Percentiles rank a stretch among this genome's conserved stretches.
These are phyloP conservation scores for Cydia strobilella DNA, from an alignment of 1,140 invertebrate genomes.

Conservation along the genomic window DNA sequence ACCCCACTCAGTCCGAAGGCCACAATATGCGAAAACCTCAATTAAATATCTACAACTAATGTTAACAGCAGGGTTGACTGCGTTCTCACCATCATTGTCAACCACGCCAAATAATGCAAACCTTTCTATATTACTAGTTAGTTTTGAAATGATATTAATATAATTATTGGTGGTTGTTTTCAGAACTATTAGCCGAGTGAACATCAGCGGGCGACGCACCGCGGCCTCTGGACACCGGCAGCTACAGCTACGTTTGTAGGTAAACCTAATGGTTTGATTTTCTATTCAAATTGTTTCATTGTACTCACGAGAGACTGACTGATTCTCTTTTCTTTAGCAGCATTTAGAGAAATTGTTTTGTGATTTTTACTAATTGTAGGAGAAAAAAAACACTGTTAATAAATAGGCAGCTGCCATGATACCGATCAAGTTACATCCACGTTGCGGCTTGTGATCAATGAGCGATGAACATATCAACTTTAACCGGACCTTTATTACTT, in stretches of 20 bases:
- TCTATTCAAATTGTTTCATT: constrained; percentile 65
- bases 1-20: too few relatives aligned
- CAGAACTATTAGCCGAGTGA: constrained; percentile 67
- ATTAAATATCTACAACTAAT: too few relatives aligned
- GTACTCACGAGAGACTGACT: constrained; percentile 75
- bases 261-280: constrained; percentile 65
- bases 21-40: too few relatives aligned
- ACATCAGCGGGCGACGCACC: constrained; percentile 37
- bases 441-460: constrained; percentile 56
- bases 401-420: constrained; percentile 44
- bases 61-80: too few relatives aligned
- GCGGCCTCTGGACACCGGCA: constrained; percentile 52
- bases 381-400: constrained; percentile 40
- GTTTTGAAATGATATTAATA: not conserved
- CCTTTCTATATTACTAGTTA: not conserved
- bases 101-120: not conserved
- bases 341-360: constrained; percentile 74
- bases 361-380: constrained; percentile 64
- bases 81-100: not conserved
- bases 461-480: constrained; percentile 73
- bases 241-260: constrained; percentile 47
- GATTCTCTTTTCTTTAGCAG: constrained; percentile 73
- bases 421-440: constrained; percentile 40
- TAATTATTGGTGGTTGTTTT: constrained; percentile 40
- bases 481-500: constrained; percentile 57